Conservation (phyloP, 2,797 vertebrate species). For the Acestrorhynchus altus region DNA sequence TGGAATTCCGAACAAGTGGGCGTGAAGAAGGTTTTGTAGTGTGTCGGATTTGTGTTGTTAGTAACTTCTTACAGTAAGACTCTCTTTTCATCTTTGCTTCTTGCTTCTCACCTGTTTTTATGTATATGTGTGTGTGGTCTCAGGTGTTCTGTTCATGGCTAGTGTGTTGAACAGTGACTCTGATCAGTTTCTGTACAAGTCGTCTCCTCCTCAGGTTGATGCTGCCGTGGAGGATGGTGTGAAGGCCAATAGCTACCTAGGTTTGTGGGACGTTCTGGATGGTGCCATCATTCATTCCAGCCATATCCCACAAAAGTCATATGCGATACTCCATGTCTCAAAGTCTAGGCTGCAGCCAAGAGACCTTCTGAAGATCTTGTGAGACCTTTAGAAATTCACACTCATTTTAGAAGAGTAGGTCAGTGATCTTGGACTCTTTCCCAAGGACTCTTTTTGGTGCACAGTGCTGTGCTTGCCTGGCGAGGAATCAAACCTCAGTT, state of each 20-base stretch:
- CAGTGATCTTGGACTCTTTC: no score
- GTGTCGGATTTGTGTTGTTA: not conserved
- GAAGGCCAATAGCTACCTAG: constrained; percentile 88
- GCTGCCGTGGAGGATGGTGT: constrained; percentile 74
- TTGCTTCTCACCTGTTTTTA: not conserved
- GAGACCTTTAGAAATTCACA: no score
- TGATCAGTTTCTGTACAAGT: constrained; percentile 88
- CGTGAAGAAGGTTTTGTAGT: not conserved
- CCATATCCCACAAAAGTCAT: constrained; percentile 9
- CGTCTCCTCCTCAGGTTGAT: constrained; percentile 73
- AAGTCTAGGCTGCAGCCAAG: no score
- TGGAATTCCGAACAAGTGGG: not conserved
- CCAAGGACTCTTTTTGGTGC: no score
- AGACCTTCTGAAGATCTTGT: no score
- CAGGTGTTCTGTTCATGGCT: constrained; percentile 86
- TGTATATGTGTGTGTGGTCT: constrained; percentile 29
- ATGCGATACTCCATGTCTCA: no score
- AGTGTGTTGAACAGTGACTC: constrained; percentile 79
- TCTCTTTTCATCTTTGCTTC: not conserved
- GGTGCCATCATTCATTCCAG: constrained; percentile 23
- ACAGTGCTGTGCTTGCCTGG: no score
- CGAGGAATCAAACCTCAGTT: no score
- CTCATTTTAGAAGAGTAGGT: no score
- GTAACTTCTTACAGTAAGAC: not conserved
- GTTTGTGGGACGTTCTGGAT: constrained; percentile 73